Evolutionary conservation across 2,888 invertebrate species (phyloP), one percentile per base, ranked within the genome.

Genomic region (Tenthredo scrophulariae): DNA sequence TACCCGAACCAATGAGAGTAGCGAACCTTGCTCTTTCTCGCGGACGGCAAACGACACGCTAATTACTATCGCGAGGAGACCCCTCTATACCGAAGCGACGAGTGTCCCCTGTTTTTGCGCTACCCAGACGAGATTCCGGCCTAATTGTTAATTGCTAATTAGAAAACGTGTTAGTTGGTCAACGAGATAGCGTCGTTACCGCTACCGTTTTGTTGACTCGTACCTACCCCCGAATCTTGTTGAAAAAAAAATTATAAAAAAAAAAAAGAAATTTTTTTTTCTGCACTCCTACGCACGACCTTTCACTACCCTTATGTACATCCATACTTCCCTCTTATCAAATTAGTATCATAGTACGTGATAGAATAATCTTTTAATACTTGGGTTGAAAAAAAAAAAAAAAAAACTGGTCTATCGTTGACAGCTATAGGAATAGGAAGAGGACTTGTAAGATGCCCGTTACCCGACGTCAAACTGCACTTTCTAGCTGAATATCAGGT

Each of bases 91-190:
- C 43, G 67, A 83, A 67, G 46, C 83, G 43, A 67, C 83, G 83
- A 70, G 79, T 80, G 58, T 37, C 79, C 62, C 83, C 83, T 43
- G 83, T 83, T 83, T 83, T 70, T 84, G 43, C 54, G 26, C 43
- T 40, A 86, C 84, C 86, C 86, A 85, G 84, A 84, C 85, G 85
- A 87, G 86, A 87, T 85, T 85, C 86, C 85, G 86, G 87, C 86
- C 87, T 88, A 88, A 88, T 88, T 88, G 87, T 88, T 88, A 88
- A 88, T 87, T 86, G 87, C 88, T 88, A 88, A 88, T 88, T 88
- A 88, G 88, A 86, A 87, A 88, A 88, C 87, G 87, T 87, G 88
- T 88, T 88, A 88, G 87, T 88, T 88, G 88, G 88, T 86, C 88
- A 88, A 87, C 77, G 87, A 86, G 88, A 88, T 88, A 88, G 87